phyloP scores from a whole-genome alignment of 2,113 vertebrate genomes.

The Corynorhinus townsendii region DNA sequence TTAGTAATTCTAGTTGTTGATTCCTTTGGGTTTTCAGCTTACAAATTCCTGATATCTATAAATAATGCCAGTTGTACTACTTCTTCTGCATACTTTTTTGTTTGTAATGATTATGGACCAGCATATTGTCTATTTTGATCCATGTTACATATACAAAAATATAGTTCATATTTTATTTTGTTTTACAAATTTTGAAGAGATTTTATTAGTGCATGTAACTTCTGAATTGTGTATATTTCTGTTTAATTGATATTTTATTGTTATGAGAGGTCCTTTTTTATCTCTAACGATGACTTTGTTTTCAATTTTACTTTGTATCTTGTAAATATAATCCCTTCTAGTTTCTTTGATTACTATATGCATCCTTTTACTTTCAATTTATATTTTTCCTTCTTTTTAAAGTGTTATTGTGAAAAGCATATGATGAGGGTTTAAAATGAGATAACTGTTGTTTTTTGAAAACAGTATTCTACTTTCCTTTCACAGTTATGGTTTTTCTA shows the following conservation, averaged over 20 bases:
- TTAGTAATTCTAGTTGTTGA: not conserved
- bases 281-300: not conserved
- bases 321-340: not conserved
- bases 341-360: not conserved
- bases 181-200: not conserved
- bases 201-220: not conserved
- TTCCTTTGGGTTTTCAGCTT: not conserved
- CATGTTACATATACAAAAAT: not conserved
- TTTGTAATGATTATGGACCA: not conserved
- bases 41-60: not conserved
- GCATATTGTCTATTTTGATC: not conserved
- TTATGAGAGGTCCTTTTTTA: not conserved
- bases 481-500: not conserved
- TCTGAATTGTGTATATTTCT: not conserved
- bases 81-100: not conserved
- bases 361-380: not conserved
- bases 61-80: not conserved
- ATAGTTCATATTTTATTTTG: not conserved
- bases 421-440: not conserved
- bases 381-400: conserved; percentile 6
- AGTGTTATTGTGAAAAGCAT: not conserved
- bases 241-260: not conserved
- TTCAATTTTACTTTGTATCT: not conserved
- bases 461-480: not conserved
- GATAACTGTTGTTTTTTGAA: not conserved